Conservation (phyloP, 1,140 invertebrate species). For the Galleria mellonella region DNA sequence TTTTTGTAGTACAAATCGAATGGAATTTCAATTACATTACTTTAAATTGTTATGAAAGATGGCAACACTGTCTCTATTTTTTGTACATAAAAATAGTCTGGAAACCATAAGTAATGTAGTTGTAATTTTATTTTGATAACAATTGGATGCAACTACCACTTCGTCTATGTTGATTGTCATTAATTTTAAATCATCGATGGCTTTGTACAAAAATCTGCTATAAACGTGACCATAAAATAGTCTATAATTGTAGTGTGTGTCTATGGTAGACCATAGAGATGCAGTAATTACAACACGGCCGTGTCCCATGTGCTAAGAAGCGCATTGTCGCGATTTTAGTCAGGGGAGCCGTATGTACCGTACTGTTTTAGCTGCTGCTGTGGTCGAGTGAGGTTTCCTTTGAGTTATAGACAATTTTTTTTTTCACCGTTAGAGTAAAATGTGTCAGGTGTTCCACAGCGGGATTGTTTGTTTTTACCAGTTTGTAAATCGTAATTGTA, state of each 20-base stretch:
- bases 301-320: not conserved
- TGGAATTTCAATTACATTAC: slow-evolving; percentile 21
- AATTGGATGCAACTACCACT: slow-evolving; percentile 13
- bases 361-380: slow-evolving; percentile 4
- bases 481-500: slow-evolving; percentile 4
- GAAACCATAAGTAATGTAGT: slow-evolving; percentile 13
- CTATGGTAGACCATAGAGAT: slow-evolving; percentile 21
- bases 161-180: slow-evolving; percentile 42
- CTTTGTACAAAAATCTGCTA: slow-evolving; percentile 27
- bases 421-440: slow-evolving; percentile 10
- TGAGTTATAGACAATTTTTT: slow-evolving; percentile 8
- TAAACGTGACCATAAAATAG: slow-evolving; percentile 12
- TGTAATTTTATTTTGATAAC: slow-evolving; percentile 21
- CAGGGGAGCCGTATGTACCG: not conserved
- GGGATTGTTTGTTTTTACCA: slow-evolving; percentile 7
- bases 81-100: slow-evolving; percentile 33
- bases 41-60: slow-evolving; percentile 15
- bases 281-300: not conserved
- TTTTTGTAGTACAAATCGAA: slow-evolving; percentile 23
- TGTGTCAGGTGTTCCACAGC: slow-evolving; percentile 6
- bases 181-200: slow-evolving; percentile 23
- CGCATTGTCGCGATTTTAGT: not conserved
- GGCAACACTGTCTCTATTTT: slow-evolving; percentile 19
- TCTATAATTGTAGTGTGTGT: slow-evolving; percentile 20
- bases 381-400: not conserved